A percentile compares a stretch with the other conserved stretches of the same genome.
Conservation (phyloP, 2,113 vertebrate species). For the Chlamydotis undulata region DNA sequence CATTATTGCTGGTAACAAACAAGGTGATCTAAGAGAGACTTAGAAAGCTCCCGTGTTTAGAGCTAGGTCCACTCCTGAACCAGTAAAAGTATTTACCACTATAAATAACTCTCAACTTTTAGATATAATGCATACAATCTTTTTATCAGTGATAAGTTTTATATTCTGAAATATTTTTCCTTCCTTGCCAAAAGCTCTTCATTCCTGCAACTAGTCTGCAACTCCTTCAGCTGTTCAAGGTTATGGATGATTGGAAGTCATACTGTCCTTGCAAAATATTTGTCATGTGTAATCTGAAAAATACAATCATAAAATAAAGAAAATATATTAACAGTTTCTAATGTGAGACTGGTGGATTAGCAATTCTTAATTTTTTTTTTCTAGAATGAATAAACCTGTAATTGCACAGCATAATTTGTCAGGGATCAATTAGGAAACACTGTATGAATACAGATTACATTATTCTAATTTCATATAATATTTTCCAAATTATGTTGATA, state of each 20-base stretch:
- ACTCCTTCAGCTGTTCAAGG: not conserved
- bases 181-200: not conserved
- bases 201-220: not conserved
- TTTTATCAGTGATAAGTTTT: not conserved
- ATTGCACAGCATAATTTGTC: not conserved
- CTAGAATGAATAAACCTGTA: constrained; percentile 19
- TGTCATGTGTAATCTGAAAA: not conserved
- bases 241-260: not conserved
- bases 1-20: not conserved
- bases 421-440: constrained; percentile 2
- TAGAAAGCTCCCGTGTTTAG: not conserved
- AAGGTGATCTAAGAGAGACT: not conserved
- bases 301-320: constrained; percentile 2
- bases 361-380: not conserved
- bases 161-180: not conserved
- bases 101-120: not conserved
- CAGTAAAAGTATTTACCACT: not conserved
- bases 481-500: not conserved
- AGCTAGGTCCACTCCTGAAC: not conserved
- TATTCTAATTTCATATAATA: not conserved
- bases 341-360: not conserved
- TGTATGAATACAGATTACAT: not conserved
- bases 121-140: not conserved
- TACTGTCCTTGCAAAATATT: constrained; percentile 3
- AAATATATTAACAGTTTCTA: not conserved